These are phyloP conservation scores for Netelia inedita DNA, from an alignment of 2,888 invertebrate genomes.

Conservation along the genomic window DNA sequence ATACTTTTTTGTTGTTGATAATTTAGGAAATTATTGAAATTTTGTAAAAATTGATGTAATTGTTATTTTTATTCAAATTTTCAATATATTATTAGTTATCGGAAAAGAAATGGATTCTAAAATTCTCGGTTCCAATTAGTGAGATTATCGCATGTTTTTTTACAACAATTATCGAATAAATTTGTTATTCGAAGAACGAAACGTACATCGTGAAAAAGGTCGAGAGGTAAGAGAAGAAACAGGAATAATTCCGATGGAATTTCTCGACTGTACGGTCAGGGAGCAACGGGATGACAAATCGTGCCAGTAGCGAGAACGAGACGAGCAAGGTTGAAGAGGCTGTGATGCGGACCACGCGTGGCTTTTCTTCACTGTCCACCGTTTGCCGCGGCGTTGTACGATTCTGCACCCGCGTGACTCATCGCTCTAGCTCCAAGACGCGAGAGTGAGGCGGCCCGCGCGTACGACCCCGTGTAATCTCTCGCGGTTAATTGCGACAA, in stretches of 20 bases:
- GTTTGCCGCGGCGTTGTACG: conserved; percentile 6
- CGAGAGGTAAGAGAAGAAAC: background rate
- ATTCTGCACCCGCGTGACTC: conserved; percentile 70
- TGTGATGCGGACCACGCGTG: conserved; percentile 33
- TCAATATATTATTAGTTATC: no score
- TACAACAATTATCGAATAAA: no score
- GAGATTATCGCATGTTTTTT: no score
- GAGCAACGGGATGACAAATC: conserved; percentile 65
- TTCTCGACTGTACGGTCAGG: conserved; percentile 36
- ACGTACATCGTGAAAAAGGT: background rate
- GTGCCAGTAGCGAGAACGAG: conserved; percentile 66
- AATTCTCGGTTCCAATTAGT: no score
- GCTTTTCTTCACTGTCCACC: conserved; percentile 50
- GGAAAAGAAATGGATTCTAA: no score
- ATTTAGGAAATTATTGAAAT: no score
- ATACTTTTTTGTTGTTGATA: no score
- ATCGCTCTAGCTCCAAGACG: conserved; percentile 71
- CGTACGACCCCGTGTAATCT: conserved; percentile 72
- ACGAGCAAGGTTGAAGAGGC: conserved; percentile 17
- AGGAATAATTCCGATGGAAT: background rate
- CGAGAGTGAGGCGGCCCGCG: conserved; percentile 33
- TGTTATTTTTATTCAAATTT: no score
- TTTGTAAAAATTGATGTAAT: no score
- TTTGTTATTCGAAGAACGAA: no score
- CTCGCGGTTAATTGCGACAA: conserved; percentile 77